Evolutionary conservation across 2,888 invertebrate genomes (phyloP), one percentile per base, ranked within the genome.

Genomic region (Rotaria macrura): DNA sequence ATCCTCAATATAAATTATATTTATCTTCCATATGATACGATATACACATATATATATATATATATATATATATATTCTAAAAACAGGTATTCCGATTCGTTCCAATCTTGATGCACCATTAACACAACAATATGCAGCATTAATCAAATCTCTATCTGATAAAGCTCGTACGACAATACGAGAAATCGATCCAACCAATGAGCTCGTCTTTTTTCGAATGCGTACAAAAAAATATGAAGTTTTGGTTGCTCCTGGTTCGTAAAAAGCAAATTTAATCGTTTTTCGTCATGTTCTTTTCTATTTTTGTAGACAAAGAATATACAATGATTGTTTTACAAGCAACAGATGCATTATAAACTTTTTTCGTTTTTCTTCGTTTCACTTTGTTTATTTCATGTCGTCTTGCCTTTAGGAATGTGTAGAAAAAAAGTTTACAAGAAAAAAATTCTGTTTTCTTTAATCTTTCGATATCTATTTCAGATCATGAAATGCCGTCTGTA

Each of bases 151-250:
- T 87, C 91, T 98, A 85, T 94, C 96, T 0, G 95, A 96, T 89
- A 97, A 96, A 92, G 96, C 97, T 5, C 93, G 95, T 86, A 94
- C 95, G 88, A 95, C 95, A 0, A 95, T 97, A 0, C 92, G 96
- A 87, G 98, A 98, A 90, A 92, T 98, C 89, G 98, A 98, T 91
- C 95, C 96, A 17, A 93, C 94, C 0, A 97, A 98, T 91, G 97
- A 98, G 90, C 92, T 98, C 86, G 96, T 96, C 52, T 98, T 98
- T 90, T 92, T 99, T 43, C 93, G 98, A 87, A 94, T 98, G 86
- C 93, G 97, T 88, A 96, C 97, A 86, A 96, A 95, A 92, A 97
- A 96, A 90, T 95, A 96, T 52, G 52, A 99, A 92, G 95, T 98
- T 87, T 95, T 98, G 95, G 95, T 98, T 17, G 97, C 97, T 2